Percentiles rank a stretch among this genome's conserved stretches.
Evolutionary conservation across 2,888 invertebrate species (phyloP).

Genomic region (Allolobophora icterica): DNA sequence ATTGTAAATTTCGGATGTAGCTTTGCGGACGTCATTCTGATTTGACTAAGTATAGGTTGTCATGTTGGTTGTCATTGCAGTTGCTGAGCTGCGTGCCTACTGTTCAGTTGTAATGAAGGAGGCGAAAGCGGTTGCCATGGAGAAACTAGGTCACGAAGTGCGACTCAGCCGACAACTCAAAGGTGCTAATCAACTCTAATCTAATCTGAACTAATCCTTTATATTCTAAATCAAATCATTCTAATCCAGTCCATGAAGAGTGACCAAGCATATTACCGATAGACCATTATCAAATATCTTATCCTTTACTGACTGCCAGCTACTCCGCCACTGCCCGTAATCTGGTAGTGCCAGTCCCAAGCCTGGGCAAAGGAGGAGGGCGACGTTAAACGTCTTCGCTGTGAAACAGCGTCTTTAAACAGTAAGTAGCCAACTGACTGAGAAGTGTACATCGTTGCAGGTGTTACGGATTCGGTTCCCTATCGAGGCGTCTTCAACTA

Average conservation of each 20-base stretch:
- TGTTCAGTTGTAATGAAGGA: background rate
- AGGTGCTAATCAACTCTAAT: background rate
- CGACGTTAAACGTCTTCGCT: too few relatives aligned
- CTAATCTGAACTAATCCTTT: background rate
- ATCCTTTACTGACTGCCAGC: too few relatives aligned
- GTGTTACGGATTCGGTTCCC: constrained; percentile 23
- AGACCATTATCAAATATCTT: too few relatives aligned
- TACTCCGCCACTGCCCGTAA: too few relatives aligned
- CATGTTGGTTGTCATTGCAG: background rate
- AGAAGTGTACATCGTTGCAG: background rate
- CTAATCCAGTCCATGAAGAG: background rate
- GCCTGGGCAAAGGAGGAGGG: too few relatives aligned
- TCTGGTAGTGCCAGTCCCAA: too few relatives aligned
- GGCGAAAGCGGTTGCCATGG: background rate
- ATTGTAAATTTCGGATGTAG: too few relatives aligned
- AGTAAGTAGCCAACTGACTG: too few relatives aligned
- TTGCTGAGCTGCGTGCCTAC: background rate
- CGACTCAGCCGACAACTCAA: background rate
- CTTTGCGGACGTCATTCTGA: too few relatives aligned
- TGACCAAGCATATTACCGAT: too few relatives aligned
- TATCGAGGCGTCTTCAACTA: constrained; percentile 44
- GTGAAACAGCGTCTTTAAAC: too few relatives aligned
- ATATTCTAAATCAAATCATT: background rate
- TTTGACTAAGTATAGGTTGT: too few relatives aligned
- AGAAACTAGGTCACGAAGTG: background rate